Percentiles rank a stretch among this genome's conserved stretches.
Conservation (phyloP, 2,797 vertebrate genomes). For the Stomatorhinus walkeri region DNA sequence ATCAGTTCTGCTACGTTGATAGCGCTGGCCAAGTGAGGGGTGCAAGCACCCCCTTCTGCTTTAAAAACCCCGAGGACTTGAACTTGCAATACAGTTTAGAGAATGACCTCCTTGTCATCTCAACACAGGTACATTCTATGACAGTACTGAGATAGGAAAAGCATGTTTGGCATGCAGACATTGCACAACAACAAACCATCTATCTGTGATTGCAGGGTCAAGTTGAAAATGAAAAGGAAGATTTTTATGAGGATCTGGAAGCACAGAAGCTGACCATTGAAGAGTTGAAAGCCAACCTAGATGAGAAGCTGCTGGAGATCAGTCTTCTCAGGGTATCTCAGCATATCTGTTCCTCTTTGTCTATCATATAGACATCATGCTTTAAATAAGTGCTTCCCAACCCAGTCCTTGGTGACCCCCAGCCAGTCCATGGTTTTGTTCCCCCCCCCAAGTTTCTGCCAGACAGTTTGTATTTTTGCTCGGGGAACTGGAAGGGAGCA, state of each 20-base stretch:
- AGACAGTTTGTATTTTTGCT: background rate
- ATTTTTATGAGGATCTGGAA: constrained; percentile 43
- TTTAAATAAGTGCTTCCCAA: background rate
- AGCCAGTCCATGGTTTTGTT: background rate
- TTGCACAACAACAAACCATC: background rate
- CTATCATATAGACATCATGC: background rate
- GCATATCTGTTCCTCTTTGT: background rate
- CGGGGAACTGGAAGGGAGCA: background rate
- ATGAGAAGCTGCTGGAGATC: constrained; percentile 37
- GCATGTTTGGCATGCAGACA: background rate
- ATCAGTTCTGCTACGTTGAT: constrained; percentile 92
- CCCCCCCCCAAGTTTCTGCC: background rate
- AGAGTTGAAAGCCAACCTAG: constrained; percentile 39
- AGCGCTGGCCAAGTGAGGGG: constrained; percentile 66
- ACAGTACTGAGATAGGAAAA: background rate
- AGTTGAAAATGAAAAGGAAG: constrained; percentile 53
- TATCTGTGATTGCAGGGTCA: constrained; percentile 43
- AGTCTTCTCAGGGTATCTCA: constrained; percentile 45
- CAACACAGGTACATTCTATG: constrained; percentile 65
- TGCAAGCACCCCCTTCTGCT: constrained; percentile 81
- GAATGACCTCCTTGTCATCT: constrained; percentile 76
- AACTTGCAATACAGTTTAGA: constrained; percentile 50
- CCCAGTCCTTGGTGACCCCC: background rate
- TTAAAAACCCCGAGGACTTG: constrained; percentile 50
- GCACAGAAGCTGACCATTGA: constrained; percentile 36